Conservation (phyloP, 2,888 invertebrate species). For the Drosophila gaucha region DNA sequence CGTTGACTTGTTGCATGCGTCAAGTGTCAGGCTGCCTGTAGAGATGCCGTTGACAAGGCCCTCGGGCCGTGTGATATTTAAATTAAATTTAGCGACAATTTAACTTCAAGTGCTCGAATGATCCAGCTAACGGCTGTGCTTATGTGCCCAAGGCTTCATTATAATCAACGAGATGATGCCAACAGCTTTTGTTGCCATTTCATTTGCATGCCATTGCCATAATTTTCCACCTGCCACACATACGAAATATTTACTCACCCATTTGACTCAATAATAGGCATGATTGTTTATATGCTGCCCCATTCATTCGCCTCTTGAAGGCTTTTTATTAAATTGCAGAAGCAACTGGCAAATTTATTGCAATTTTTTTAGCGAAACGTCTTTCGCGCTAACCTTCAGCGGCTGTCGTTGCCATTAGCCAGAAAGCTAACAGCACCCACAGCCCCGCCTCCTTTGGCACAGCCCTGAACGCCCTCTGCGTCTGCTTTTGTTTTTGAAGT, state of each 20-base stretch:
- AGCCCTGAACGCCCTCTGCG: slow-evolving; percentile 11
- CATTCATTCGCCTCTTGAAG: slow-evolving; percentile 13
- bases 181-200: slow-evolving; percentile 57
- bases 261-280: slow-evolving; percentile 75
- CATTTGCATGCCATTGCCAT: slow-evolving; percentile 84
- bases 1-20: slow-evolving; percentile 35
- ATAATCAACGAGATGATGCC: slow-evolving; percentile 26
- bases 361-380: slow-evolving; percentile 49
- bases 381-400: slow-evolving; percentile 59
- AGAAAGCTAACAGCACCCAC: slow-evolving; percentile 40
- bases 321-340: slow-evolving; percentile 83
- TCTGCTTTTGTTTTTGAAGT: slow-evolving; percentile 80
- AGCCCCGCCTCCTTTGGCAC: slow-evolving; percentile 5
- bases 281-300: slow-evolving; percentile 66
- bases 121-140: slow-evolving; percentile 14
- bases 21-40: slow-evolving; percentile 34
- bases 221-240: slow-evolving; percentile 68
- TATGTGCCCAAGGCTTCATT: slow-evolving; percentile 43
- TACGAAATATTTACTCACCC: slow-evolving; percentile 76
- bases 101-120: slow-evolving; percentile 38
- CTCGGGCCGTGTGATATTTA: slow-evolving; percentile 41
- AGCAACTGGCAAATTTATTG: slow-evolving; percentile 74
- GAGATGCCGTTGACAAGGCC: slow-evolving; percentile 18
- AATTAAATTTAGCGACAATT: slow-evolving; percentile 68
- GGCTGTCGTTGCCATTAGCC: slow-evolving; percentile 65